Percentiles rank a stretch among this genome's conserved stretches.
Evolutionary conservation across 1,140 invertebrate genomes (phyloP).

Genomic region (Anastatus disparis): DNA sequence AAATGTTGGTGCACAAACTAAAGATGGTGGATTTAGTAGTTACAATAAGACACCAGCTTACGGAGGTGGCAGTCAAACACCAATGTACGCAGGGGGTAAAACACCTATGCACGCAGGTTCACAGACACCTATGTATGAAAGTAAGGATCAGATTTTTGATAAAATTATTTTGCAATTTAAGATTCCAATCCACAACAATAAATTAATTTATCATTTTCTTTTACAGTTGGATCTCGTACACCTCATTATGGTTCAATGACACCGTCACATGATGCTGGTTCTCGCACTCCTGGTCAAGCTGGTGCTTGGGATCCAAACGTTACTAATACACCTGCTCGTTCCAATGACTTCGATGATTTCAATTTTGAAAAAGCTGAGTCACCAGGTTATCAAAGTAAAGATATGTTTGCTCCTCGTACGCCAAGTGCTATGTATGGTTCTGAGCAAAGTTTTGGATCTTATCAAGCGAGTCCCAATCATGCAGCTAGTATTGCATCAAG

Average conservation of each 20-base stretch:
- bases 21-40: no score
- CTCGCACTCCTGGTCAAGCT: conserved; percentile 82
- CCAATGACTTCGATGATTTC: conserved; percentile 76
- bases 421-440: conserved; percentile 90
- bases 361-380: conserved; percentile 74
- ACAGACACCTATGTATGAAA: conserved; percentile 88
- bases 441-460: conserved; percentile 89
- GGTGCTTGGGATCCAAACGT: conserved; percentile 92
- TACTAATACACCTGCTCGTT: conserved; percentile 84
- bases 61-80: conserved; percentile 78
- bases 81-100: conserved; percentile 86
- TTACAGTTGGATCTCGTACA: conserved; percentile 80
- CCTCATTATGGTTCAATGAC: conserved; percentile 94
- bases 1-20: conserved; percentile 72
- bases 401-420: conserved; percentile 87
- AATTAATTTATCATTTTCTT: neutral
- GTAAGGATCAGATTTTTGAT: conserved; percentile 54
- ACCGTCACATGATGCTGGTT: conserved; percentile 86
- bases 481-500: conserved; percentile 64
- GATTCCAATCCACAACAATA: neutral
- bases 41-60: conserved; percentile 77
- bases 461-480: conserved; percentile 83
- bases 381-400: conserved; percentile 70
- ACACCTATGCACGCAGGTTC: conserved; percentile 84
- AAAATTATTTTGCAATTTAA: no score